These are phyloP conservation scores for Centropus unirufus DNA, from an alignment of 2,113 vertebrate species.

Conservation along the genomic window DNA sequence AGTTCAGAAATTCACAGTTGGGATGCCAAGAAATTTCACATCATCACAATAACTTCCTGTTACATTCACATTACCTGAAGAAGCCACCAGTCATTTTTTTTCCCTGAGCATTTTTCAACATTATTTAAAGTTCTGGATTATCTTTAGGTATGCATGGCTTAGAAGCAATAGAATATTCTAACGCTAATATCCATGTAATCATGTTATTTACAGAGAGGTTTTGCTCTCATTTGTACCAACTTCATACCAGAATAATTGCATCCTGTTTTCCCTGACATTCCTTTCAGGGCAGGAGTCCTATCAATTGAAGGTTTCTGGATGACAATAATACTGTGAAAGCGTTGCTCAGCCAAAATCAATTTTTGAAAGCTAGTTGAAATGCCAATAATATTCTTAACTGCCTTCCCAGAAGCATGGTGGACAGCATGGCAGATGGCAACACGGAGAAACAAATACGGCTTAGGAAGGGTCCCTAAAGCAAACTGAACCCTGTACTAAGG, in stretches of 20 bases:
- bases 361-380: background rate
- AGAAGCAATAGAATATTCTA: background rate
- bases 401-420: background rate
- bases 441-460: background rate
- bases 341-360: background rate
- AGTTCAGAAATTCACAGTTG: background rate
- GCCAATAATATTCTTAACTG: background rate
- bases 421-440: background rate
- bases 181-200: background rate
- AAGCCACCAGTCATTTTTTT: background rate
- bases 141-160: background rate
- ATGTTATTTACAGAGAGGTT: background rate
- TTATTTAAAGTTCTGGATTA: background rate
- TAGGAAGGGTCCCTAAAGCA: background rate
- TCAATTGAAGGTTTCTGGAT: background rate
- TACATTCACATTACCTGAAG: background rate
- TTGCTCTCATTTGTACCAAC: background rate
- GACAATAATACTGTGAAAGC: background rate
- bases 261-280: background rate
- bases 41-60: background rate
- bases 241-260: background rate
- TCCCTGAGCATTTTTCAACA: background rate
- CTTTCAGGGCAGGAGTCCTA: background rate
- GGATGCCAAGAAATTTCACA: background rate
- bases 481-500: background rate